Percentiles rank a stretch among this genome's conserved stretches.
These are phyloP conservation scores for Cryptus armator DNA, from an alignment of 2,888 invertebrate genomes.

Conservation along the genomic window DNA sequence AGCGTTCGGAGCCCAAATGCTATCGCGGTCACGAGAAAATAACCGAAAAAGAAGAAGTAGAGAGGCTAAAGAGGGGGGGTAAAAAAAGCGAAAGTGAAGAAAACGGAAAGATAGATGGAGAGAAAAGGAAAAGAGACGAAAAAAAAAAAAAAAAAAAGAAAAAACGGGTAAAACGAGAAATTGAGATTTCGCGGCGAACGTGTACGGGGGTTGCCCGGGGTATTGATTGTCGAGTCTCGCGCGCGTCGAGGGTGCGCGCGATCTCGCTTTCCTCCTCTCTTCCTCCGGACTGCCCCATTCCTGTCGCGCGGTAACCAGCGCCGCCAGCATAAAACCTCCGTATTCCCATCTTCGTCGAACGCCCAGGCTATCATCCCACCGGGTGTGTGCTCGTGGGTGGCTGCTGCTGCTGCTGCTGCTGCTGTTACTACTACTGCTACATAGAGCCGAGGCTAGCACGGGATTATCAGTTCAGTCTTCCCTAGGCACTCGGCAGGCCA, in stretches of 20 bases:
- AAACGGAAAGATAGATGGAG: not conserved
- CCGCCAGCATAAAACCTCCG: not conserved
- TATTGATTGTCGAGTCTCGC: constrained; percentile 82
- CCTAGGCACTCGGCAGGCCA: constrained; percentile 83
- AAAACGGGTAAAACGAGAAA: constrained; percentile 71
- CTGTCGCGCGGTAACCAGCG: constrained; percentile 22
- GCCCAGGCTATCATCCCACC: constrained; percentile 5
- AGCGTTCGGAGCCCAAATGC: too few relatives aligned
- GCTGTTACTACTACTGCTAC: constrained; percentile 67
- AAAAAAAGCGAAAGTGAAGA: constrained; percentile 12
- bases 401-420: constrained; percentile 63
- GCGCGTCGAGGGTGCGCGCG: constrained; percentile 77
- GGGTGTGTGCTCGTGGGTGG: constrained; percentile 39
- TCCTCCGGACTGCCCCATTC: constrained; percentile 34
- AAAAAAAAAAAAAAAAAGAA: constrained; percentile 43
- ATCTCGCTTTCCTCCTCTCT: constrained; percentile 68
- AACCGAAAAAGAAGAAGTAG: constrained; percentile 7
- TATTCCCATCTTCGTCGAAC: constrained; percentile 8
- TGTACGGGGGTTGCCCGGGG: constrained; percentile 80
- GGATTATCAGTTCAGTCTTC: constrained; percentile 82
- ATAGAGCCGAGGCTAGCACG: constrained; percentile 68
- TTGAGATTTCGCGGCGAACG: constrained; percentile 81
- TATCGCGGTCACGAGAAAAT: constrained; percentile 6
- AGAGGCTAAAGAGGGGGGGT: not conserved
- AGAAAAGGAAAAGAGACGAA: constrained; percentile 21